Evolutionary conservation across 2,113 vertebrate genomes (phyloP).

Genomic region (Beaufortia kweichowensis): DNA sequence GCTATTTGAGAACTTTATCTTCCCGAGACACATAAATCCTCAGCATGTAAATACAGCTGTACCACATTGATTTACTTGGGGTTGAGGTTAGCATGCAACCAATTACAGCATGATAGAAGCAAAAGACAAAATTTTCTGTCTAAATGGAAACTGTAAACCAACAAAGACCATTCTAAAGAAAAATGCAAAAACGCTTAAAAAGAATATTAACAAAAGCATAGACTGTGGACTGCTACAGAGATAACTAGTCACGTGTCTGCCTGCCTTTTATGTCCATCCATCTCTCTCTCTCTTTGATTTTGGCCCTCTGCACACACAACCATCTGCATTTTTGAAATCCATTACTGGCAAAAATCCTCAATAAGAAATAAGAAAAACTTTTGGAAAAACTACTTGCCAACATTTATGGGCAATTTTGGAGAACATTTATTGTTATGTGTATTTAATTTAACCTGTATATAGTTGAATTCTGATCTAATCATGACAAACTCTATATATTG

Average conservation of each 20-base stretch:
- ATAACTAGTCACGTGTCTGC: constrained; percentile 8
- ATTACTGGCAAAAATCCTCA: constrained; percentile 7
- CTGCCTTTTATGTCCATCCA: background rate
- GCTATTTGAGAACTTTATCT: constrained; percentile 27
- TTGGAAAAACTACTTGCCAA: background rate
- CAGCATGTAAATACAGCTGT: constrained; percentile 22
- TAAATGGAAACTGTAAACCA: background rate
- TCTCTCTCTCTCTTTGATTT: constrained; percentile 23
- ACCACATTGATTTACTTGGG: background rate
- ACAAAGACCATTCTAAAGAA: constrained; percentile 8
- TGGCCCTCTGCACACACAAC: background rate
- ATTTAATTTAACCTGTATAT: no score
- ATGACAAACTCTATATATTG: no score
- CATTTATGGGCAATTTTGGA: no score
- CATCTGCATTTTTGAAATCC: constrained; percentile 26
- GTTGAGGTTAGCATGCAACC: background rate
- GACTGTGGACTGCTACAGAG: constrained; percentile 2
- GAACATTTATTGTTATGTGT: no score
- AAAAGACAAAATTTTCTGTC: constrained; percentile 19
- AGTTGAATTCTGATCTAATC: no score
- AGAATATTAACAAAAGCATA: background rate
- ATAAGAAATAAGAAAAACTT: background rate
- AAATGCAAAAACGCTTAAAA: background rate
- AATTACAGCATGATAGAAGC: background rate
- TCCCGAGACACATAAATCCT: constrained; percentile 3